These are phyloP conservation scores for Neodiprion virginianus DNA, from an alignment of 1,140 invertebrate genomes.

Conservation along the genomic window DNA sequence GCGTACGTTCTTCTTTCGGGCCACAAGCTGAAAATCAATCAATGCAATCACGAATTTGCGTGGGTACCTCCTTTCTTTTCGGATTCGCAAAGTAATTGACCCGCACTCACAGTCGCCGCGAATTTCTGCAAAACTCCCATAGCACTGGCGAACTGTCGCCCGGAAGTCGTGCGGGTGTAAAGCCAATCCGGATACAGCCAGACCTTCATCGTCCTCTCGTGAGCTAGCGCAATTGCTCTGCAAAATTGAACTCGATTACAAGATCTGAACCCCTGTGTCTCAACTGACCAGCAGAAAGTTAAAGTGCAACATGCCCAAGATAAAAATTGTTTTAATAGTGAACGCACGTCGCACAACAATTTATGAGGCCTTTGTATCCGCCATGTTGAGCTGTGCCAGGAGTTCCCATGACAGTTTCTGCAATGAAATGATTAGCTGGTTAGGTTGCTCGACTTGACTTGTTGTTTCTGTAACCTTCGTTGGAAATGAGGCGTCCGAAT, in stretches of 20 bases:
- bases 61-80: too few relatives aligned
- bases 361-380: conserved; percentile 27
- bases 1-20: conserved; percentile 56
- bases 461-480: too few relatives aligned
- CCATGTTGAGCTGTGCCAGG: conserved; percentile 26
- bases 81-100: too few relatives aligned
- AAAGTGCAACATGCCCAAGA: background rate
- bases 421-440: background rate
- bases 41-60: too few relatives aligned
- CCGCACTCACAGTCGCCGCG: too few relatives aligned
- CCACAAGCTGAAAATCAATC: conserved; percentile 46
- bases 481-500: too few relatives aligned
- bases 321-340: background rate
- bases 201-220: conserved; percentile 65
- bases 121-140: conserved; percentile 62
- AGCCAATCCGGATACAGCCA: conserved; percentile 67
- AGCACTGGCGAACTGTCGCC: conserved; percentile 57
- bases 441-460: too few relatives aligned
- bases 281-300: too few relatives aligned
- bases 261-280: background rate
- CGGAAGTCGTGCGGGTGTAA: conserved; percentile 59
- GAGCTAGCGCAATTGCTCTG: conserved; percentile 56
- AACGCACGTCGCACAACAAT: conserved; percentile 31
- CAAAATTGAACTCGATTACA: conserved; percentile 20
- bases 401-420: conserved; percentile 32